Conservation (phyloP, 1,140 invertebrate species). For the Drosophila funebris region DNA sequence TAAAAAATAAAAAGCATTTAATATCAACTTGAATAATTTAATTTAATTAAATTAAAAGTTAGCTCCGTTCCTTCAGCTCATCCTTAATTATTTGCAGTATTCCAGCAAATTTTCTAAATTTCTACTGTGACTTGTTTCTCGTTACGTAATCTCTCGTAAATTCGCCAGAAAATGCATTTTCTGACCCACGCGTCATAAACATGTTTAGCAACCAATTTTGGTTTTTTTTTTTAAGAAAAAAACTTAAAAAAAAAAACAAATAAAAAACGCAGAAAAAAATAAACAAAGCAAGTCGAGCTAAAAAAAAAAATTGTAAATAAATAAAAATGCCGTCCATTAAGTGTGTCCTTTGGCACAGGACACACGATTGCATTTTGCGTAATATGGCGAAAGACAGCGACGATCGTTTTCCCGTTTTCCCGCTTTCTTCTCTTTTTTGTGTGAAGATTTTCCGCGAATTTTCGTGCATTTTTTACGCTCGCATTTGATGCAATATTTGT, state of each 20-base stretch:
- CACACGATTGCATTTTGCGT: constrained; percentile 62
- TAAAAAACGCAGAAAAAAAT: background rate
- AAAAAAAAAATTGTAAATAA: background rate
- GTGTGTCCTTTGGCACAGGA: constrained; percentile 7
- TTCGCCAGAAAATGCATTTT: constrained; percentile 1
- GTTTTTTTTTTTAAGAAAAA: constrained; percentile 1
- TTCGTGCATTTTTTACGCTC: constrained; percentile 42
- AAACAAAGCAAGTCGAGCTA: constrained; percentile 14
- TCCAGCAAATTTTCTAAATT: background rate
- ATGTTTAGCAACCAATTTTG: background rate
- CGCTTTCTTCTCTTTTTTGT: background rate
- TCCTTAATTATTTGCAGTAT: background rate
- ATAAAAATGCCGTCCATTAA: constrained; percentile 13
- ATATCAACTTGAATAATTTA: no score
- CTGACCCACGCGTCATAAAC: constrained; percentile 35
- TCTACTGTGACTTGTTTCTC: background rate
- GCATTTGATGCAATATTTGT: constrained; percentile 40
- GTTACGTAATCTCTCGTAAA: constrained; percentile 30
- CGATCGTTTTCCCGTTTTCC: background rate
- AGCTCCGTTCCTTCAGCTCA: background rate
- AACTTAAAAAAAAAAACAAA: background rate
- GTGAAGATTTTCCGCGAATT: constrained; percentile 13
- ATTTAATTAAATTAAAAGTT: background rate
- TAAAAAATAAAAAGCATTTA: no score
- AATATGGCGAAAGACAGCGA: constrained; percentile 20